Evolutionary conservation across 1,140 invertebrate genomes (phyloP), one percentile per base, ranked within the genome.

Genomic region (Eriosoma lanigerum): DNA sequence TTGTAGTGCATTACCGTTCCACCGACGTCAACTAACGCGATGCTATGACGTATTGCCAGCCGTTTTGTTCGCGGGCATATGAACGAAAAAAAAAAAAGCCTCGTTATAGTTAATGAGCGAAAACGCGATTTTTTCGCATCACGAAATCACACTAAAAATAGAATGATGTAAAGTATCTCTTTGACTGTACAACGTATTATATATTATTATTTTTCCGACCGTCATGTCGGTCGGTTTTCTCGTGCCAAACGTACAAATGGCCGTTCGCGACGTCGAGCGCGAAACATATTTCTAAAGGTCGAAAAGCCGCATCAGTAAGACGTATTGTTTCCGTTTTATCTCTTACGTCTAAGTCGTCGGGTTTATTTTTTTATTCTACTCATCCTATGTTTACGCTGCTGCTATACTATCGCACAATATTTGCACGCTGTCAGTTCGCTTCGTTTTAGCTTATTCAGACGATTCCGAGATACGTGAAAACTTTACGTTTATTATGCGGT

Each of bases 1-100:
- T 6, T n/a, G 6, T 54, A n/a, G 19, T 19, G 13, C n/a, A 44
- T n/a, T 4, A 12, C 19, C 9, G 2, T 21, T 4, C 46, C 19
- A 15, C 19, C 19, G 13, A 15, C 13, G 26, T 19, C 26, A 15
- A n/a, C n/a, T n/a, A n/a, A n/a, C n/a, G n/a, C n/a, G n/a, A n/a
- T n/a, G n/a, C n/a, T n/a, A n/a, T n/a, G n/a, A n/a, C n/a, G n/a
- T n/a, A n/a, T n/a, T n/a, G n/a, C n/a, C n/a, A n/a, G 19, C 50
- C 3, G 54, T 17, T 76, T 76, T n/a, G 44, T 76, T 60, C n/a
- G n/a, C 73, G 73, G 32, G 21, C 38, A 76, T 60, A 48, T 26
- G 54, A 76, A 76, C 48, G 56, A 76, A 76, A 76, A 76, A 46
- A n/a, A n/a, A n/a, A n/a, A n/a, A n/a, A n/a, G 60, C 73, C 73